Percentiles rank a stretch among this genome's conserved stretches.
phyloP scores from a whole-genome alignment of 2,888 invertebrate species.

The Argyresthia albistria region DNA sequence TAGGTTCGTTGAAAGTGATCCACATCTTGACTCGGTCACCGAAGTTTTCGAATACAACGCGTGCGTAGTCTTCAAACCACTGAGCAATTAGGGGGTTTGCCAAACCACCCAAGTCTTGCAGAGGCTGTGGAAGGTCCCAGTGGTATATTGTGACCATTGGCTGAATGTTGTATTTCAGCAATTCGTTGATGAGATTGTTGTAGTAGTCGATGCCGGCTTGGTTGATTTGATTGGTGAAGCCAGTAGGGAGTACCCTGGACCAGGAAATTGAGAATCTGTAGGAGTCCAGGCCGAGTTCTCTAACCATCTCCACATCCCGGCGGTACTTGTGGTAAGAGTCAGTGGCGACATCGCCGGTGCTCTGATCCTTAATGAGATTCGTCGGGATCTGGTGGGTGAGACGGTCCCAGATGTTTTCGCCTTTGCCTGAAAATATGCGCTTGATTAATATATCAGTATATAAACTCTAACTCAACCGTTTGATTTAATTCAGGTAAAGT shows the following conservation, averaged over 20 bases:
- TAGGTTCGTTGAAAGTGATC: constrained; percentile 74
- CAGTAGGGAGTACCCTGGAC: constrained; percentile 74
- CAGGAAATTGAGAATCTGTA: constrained; percentile 74
- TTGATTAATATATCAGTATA: too few species aligned
- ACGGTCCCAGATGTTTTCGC: constrained; percentile 76
- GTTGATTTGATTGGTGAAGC: constrained; percentile 64
- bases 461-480: too few species aligned
- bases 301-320: constrained; percentile 62
- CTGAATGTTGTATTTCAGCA: constrained; percentile 71
- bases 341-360: constrained; percentile 72
- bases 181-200: constrained; percentile 74
- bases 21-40: constrained; percentile 67
- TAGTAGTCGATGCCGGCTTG: constrained; percentile 75
- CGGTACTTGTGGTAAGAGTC: constrained; percentile 74
- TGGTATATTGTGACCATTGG: constrained; percentile 73
- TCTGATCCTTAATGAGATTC: constrained; percentile 48
- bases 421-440: constrained; percentile 43
- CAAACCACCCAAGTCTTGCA: constrained; percentile 71
- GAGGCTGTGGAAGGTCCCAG: constrained; percentile 65
- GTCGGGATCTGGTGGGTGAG: constrained; percentile 61
- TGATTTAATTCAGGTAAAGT: too few species aligned
- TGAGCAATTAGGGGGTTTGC: constrained; percentile 43
- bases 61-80: constrained; percentile 63
- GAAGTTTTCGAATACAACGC: constrained; percentile 44
- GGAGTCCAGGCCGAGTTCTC: constrained; percentile 49